Evolutionary conservation across 2,797 vertebrate genomes (phyloP).

Genomic region (Spinus pinus): DNA sequence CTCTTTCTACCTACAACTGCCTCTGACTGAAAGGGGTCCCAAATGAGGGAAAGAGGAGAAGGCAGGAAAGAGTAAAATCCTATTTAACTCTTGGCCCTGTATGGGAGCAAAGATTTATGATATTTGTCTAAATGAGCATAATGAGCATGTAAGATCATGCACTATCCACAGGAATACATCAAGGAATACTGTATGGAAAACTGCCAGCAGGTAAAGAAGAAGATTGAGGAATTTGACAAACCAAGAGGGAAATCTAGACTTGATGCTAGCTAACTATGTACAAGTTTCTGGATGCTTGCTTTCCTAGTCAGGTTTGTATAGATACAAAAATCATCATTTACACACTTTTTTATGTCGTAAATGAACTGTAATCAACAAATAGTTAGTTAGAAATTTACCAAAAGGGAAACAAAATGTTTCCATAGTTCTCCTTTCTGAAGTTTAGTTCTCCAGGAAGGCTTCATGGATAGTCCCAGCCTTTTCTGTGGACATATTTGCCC

Average conservation of each 20-base stretch:
- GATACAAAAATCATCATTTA: background rate
- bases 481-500: background rate
- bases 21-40: background rate
- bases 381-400: background rate
- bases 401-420: background rate
- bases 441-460: background rate
- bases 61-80: background rate
- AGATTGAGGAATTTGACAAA: background rate
- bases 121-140: background rate
- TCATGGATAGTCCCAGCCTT: background rate
- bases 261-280: background rate
- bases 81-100: background rate
- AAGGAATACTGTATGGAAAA: background rate
- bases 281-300: background rate
- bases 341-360: accelerated
- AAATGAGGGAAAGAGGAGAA: background rate
- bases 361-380: background rate
- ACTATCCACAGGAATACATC: background rate
- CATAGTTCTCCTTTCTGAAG: background rate
- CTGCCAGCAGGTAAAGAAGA: background rate
- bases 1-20: background rate
- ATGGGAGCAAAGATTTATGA: background rate
- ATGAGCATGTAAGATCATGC: background rate
- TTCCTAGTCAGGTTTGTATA: background rate
- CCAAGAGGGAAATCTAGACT: background rate